Base-by-base conservation (phyloP, 2,797 vertebrate genomes). In the Coregonus sp. region DNA sequence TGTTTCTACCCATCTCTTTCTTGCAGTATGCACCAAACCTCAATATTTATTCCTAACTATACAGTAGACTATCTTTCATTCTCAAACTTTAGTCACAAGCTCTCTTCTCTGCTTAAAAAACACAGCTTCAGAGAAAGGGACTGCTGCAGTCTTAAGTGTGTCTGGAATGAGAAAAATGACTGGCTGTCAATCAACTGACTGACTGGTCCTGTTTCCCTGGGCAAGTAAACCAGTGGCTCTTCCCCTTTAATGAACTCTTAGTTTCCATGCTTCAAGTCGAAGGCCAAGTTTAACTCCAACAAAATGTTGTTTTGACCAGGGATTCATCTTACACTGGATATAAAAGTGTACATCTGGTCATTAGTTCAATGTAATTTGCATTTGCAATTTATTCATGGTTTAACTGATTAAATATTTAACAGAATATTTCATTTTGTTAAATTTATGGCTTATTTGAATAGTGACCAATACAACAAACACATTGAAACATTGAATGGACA, bases 91-190 rank as follows among this genome's bases (percentile, higher is more conserved):
- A 54, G 51, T 59, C 14, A 16, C 54, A 31, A 16, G 11, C 40
- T 33, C 51, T 54, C 25, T 37, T 63, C 56, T 14, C 31, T 25
- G 25, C 25, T 25, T 25, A 75, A 80, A 82, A 85, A 88, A 80
- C 86, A 82, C 29, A 61, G 35, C 65, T 74, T 74, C 51, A 7
- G 37, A 47, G 56, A 63, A 52, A 66, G 16, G 29, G 29, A 76
- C 74, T 78, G 77, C 70, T 70, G 78, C 69, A 37, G 72, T 50
- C 82, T 82, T 74, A 84, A 81, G 77, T 82, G 88, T 88, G 83
- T 75, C 66, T 37, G 76, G 86, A 90, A 90, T 90, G 85, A 88
- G 78, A 88, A 85, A 88, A 86, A 84, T 1, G 25, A 16, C 72
- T 1, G 25, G 14, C 72, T 85, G 87, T 88, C 89, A 87, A 74